A percentile compares a stretch with the other conserved stretches of the same genome.
phyloP scores from a whole-genome alignment of 2,113 vertebrate genomes.

The Nerophis lumbriciformis region DNA sequence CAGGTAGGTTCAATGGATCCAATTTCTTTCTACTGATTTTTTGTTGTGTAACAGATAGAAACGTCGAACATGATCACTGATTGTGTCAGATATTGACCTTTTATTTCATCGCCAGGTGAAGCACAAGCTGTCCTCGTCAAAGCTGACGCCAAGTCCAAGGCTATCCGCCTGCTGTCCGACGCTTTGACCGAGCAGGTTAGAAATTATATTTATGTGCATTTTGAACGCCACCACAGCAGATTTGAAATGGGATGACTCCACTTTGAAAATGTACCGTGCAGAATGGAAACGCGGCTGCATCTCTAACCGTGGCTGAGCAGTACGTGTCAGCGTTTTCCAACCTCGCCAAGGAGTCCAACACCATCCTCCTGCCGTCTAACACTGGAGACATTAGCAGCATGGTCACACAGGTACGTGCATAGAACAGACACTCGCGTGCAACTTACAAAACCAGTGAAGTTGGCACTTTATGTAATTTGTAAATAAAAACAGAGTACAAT shows the following conservation, averaged over 20 bases:
- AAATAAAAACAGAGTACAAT: too few species aligned
- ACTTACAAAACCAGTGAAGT: neutral
- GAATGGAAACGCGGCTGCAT: slow-evolving; percentile 86
- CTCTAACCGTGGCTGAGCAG: slow-evolving; percentile 88
- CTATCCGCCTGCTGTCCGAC: slow-evolving; percentile 81
- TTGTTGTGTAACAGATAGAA: neutral
- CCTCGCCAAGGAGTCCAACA: slow-evolving; percentile 92
- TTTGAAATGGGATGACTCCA: neutral
- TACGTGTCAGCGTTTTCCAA: slow-evolving; percentile 91
- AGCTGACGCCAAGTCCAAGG: slow-evolving; percentile 88
- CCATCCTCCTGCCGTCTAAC: slow-evolving; percentile 85
- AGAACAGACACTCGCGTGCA: neutral
- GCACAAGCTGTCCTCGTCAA: slow-evolving; percentile 85
- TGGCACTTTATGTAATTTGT: too few species aligned
- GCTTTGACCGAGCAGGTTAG: slow-evolving; percentile 82
- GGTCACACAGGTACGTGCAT: slow-evolving; percentile 86
- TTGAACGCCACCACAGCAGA: neutral
- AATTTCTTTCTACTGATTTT: neutral
- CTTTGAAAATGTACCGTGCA: slow-evolving; percentile 37
- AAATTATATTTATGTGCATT: neutral
- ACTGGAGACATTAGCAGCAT: slow-evolving; percentile 82
- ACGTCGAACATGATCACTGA: neutral
- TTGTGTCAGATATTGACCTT: neutral
- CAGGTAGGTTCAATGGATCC: slow-evolving; percentile 69
- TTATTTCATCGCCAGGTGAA: slow-evolving; percentile 74